These are phyloP conservation scores for Cistogaster globosa DNA, from an alignment of 2,888 invertebrate species.

Conservation along the genomic window DNA sequence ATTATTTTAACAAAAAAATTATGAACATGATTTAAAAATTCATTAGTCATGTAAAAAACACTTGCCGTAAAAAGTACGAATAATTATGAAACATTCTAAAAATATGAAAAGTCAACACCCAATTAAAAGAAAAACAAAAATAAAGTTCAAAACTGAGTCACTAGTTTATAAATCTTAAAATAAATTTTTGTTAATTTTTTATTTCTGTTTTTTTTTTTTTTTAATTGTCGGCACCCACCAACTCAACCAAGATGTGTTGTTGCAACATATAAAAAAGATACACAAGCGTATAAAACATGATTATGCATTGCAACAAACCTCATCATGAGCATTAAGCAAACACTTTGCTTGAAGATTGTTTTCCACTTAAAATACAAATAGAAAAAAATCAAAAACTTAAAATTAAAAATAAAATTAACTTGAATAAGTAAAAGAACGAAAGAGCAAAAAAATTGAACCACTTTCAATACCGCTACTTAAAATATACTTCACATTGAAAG, in stretches of 20 bases:
- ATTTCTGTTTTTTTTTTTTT: slow-evolving; percentile 1
- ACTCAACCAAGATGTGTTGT: not conserved
- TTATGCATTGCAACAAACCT: slow-evolving; percentile 4
- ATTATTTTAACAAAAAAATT: slow-evolving; percentile 28
- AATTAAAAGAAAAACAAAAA: not conserved
- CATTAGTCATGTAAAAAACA: slow-evolving; percentile 42
- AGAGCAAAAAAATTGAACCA: slow-evolving; percentile 12
- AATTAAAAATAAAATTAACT: not conserved
- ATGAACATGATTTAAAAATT: slow-evolving; percentile 13
- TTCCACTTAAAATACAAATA: slow-evolving; percentile 24
- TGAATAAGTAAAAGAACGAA: not conserved
- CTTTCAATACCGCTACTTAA: slow-evolving; percentile 43
- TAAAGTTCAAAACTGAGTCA: slow-evolving; percentile 51
- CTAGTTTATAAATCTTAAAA: slow-evolving; percentile 51
- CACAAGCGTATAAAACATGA: not conserved
- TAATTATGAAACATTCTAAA: slow-evolving; percentile 28
- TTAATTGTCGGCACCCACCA: slow-evolving; percentile 50
- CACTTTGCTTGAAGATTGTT: slow-evolving; percentile 36
- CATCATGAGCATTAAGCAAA: slow-evolving; percentile 29
- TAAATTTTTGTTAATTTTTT: slow-evolving; percentile 12
- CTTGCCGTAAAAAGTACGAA: slow-evolving; percentile 1
- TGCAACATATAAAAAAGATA: slow-evolving; percentile 18
- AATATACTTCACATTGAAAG: slow-evolving; percentile 28
- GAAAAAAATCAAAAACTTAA: not conserved
- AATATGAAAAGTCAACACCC: slow-evolving; percentile 35